Base-by-base conservation (phyloP, 2,113 vertebrate species). In the Nesospiza acunhae region DNA sequence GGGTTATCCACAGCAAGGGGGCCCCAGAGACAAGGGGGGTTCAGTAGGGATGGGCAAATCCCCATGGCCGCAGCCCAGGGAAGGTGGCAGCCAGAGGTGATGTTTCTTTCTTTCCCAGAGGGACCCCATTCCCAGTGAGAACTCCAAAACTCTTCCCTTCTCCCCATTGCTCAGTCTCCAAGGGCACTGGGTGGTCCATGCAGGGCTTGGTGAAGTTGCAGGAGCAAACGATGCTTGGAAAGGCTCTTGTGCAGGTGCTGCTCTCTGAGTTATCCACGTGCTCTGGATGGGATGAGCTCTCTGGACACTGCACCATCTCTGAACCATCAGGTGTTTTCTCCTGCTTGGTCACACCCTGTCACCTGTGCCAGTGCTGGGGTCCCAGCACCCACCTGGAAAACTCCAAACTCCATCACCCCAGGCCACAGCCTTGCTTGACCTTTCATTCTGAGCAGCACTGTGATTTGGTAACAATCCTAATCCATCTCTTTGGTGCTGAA, bases 21-120 rank as follows among this genome's bases (percentile, higher is more conserved):
- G 18, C n/a, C 52, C 31, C 35, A 7, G 24, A 28, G 20, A 24
- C 14, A 12, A 2, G 2, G 0, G 0, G 30, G 18, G 7, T 39
- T 81, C 39, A 35, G 15, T 22, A 41, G 35, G n/a, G 60, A 24
- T 28, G 66, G 14, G 52, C 3, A 46, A 18, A 33, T 33, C 41
- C 53, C n/a, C 67, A 9, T 1, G 0, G 2, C 41, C 21, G 17
- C 52, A 72, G 42, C 41, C 28, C 10, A 4, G 52, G 42, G 7
- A 24, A 63, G 46, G 44, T 3, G 49, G n/a, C 26, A 55, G 20
- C 15, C 73, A 9, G n/a, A 4, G 9, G 10, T 10, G 18, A 18
- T 0, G 0, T 33, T 41, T 28, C 63, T 58, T 46, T n/a, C n/a
- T n/a, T n/a, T n/a, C n/a, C n/a, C n/a, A n/a, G n/a, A n/a, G n/a